phyloP scores from a whole-genome alignment of 1,140 invertebrate species.

The Tetraneura akinire region DNA sequence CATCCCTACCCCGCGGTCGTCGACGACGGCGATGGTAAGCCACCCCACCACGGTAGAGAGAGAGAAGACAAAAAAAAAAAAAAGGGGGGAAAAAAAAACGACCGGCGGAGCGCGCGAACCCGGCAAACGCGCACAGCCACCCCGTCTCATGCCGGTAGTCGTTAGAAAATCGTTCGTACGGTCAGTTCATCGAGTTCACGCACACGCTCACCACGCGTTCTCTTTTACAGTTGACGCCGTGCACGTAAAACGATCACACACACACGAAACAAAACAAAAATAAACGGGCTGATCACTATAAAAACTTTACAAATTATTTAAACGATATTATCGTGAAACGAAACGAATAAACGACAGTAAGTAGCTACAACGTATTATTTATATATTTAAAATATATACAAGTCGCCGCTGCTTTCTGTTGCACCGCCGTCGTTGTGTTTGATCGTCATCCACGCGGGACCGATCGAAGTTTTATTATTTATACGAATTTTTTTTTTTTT shows the following conservation, averaged over 20 bases:
- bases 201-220: constrained; percentile 37
- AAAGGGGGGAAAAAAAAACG: background rate
- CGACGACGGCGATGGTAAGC: constrained; percentile 2
- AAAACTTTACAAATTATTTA: no score
- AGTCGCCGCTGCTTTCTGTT: no score
- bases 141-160: constrained; percentile 30
- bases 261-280: background rate
- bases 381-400: no score
- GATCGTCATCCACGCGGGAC: no score
- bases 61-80: background rate
- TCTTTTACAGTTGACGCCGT: no score
- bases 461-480: no score
- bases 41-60: background rate
- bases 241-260: background rate
- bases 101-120: constrained; percentile 32
- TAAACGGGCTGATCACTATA: no score
- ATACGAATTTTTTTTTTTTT: no score
- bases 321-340: background rate
- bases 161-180: constrained; percentile 47
- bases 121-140: constrained; percentile 23
- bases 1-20: constrained; percentile 35
- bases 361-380: no score
- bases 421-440: no score
- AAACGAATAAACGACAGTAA: no score
- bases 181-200: constrained; percentile 46